Percentiles rank a stretch among this genome's conserved stretches.
phyloP scores from a whole-genome alignment of 2,797 vertebrate genomes.

The Champsocephalus esox region DNA sequence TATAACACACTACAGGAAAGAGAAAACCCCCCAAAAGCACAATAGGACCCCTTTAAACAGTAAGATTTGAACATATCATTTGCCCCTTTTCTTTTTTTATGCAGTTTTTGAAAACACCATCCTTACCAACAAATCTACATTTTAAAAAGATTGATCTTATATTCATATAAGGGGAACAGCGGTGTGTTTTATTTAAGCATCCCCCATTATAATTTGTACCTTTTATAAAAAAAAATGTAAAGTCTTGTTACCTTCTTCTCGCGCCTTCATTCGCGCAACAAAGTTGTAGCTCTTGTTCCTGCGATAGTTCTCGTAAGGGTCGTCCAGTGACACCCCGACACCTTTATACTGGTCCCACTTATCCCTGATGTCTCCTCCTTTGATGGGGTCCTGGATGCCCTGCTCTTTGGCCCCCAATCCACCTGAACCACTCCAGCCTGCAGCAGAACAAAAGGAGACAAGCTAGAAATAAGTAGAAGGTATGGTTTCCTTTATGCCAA shows the following conservation, averaged over 20 bases:
- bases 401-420: slow-evolving; percentile 97
- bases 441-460: not conserved
- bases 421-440: slow-evolving; percentile 97
- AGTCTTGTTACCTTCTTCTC: slow-evolving; percentile 90
- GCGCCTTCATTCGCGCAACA: slow-evolving; percentile 97
- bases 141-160: too few relatives aligned
- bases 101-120: too few relatives aligned
- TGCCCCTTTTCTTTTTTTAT: too few relatives aligned
- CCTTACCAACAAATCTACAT: too few relatives aligned
- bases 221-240: too few relatives aligned
- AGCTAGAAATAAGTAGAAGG: not conserved
- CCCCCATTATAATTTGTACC: too few relatives aligned
- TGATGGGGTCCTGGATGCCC: slow-evolving; percentile 98
- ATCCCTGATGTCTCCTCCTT: slow-evolving; percentile 95
- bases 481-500: not conserved
- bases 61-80: too few relatives aligned
- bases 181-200: too few relatives aligned
- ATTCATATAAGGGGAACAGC: too few relatives aligned
- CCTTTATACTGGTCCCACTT: slow-evolving; percentile 99
- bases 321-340: slow-evolving; percentile 94
- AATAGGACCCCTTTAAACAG: too few relatives aligned
- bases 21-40: too few relatives aligned
- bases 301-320: slow-evolving; percentile 97
- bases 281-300: slow-evolving; percentile 99
- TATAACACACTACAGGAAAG: too few relatives aligned